phyloP scores from a whole-genome alignment of 2,888 invertebrate genomes.

The Limenitis camilla region DNA sequence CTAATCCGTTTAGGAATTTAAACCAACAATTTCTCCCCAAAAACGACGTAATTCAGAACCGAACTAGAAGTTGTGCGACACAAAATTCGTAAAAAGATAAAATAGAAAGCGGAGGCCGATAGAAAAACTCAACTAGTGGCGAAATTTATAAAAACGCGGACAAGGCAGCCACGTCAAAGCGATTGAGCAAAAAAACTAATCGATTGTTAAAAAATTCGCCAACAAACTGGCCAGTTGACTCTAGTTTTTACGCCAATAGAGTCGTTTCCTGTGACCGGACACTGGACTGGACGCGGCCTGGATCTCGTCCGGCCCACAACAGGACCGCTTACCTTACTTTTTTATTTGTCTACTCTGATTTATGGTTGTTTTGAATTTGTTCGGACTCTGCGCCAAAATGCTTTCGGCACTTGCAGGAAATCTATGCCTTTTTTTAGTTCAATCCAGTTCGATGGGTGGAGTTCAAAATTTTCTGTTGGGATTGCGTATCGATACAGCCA shows the following conservation, averaged over 20 bases:
- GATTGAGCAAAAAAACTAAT: conserved; percentile 54
- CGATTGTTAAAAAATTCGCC: conserved; percentile 53
- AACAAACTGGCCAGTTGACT: conserved; percentile 61
- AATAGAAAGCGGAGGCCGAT: conserved; percentile 15
- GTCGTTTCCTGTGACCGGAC: conserved; percentile 61
- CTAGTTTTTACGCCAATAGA: conserved; percentile 67
- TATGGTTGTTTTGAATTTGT: conserved; percentile 71
- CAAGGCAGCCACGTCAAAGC: conserved; percentile 33
- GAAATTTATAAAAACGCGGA: conserved; percentile 31
- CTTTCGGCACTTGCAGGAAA: conserved; percentile 55
- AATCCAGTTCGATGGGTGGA: conserved; percentile 29
- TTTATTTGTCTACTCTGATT: conserved; percentile 70
- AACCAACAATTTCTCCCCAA: background rate
- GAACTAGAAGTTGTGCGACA: conserved; percentile 10
- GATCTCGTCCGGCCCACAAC: conserved; percentile 54
- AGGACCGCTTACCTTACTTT: conserved; percentile 73
- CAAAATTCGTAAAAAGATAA: conserved; percentile 17
- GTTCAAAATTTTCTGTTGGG: conserved; percentile 30
- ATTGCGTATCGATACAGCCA: conserved; percentile 18
- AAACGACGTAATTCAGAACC: conserved; percentile 35
- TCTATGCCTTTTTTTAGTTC: conserved; percentile 40
- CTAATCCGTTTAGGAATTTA: background rate
- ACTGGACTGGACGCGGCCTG: too few relatives aligned
- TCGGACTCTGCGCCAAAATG: conserved; percentile 56
- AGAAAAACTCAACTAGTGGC: conserved; percentile 24